phyloP scores from a whole-genome alignment of 37 sponge, comb jelly and placozoan genomes.

The Chondrosia reniformis region DNA sequence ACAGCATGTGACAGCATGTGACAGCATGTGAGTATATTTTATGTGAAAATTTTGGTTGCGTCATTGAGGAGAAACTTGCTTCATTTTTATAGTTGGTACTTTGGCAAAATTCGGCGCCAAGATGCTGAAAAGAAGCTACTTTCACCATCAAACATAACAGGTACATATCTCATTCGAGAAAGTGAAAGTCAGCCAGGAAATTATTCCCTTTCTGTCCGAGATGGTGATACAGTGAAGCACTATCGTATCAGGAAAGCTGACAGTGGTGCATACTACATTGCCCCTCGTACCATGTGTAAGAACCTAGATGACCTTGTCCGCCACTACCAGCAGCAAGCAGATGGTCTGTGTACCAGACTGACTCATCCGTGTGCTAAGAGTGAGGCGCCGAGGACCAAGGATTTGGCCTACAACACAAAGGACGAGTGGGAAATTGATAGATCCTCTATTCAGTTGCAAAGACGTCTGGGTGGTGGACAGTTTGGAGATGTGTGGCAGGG shows the following conservation, averaged over 20 bases:
- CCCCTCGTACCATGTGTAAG: slow-evolving; percentile 79
- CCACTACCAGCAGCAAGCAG: slow-evolving; percentile 67
- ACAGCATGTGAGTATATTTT: not conserved
- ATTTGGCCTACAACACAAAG: slow-evolving; percentile 82
- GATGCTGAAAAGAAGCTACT: slow-evolving; percentile 94
- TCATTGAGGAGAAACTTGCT: too few relatives aligned
- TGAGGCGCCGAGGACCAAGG: slow-evolving; percentile 67
- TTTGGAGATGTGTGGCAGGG: slow-evolving; percentile 90
- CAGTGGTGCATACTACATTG: slow-evolving; percentile 82
- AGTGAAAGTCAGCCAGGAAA: slow-evolving; percentile 92
- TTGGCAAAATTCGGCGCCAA: slow-evolving; percentile 74
- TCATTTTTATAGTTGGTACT: slow-evolving; percentile 38
- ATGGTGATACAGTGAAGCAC: slow-evolving; percentile 86
- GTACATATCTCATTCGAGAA: slow-evolving; percentile 86
- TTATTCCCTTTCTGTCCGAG: slow-evolving; percentile 84
- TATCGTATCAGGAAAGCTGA: slow-evolving; percentile 87
- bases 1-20: not conserved
- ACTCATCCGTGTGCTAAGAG: slow-evolving; percentile 70
- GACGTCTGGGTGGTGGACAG: slow-evolving; percentile 70
- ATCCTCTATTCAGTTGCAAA: slow-evolving; percentile 45
- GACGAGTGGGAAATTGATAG: slow-evolving; percentile 94
- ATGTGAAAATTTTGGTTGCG: too few relatives aligned
- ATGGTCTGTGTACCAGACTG: slow-evolving; percentile 71
- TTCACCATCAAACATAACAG: slow-evolving; percentile 46
- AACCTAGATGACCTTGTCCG: slow-evolving; percentile 58